phyloP scores from a whole-genome alignment of 2,888 invertebrate species.

The Drosophila cognata region DNA sequence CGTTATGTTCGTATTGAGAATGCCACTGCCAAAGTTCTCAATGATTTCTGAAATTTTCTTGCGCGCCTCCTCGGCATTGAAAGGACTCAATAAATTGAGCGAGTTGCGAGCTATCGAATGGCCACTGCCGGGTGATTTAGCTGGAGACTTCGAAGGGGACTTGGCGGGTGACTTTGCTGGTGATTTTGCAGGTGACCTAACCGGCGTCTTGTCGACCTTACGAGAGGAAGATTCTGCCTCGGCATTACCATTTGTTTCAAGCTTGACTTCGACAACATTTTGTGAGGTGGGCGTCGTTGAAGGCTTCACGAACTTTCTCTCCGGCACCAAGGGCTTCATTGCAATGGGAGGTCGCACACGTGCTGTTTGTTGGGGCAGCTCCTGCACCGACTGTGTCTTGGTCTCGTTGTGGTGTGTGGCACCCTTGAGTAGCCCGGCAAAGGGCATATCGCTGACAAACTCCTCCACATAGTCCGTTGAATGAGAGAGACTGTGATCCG shows the following conservation, averaged over 20 bases:
- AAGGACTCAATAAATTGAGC: constrained; percentile 90
- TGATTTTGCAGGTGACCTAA: constrained; percentile 48
- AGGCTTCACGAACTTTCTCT: constrained; percentile 72
- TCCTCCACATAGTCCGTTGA: constrained; percentile 93
- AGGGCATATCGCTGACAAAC: constrained; percentile 93
- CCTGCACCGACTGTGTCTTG: constrained; percentile 37
- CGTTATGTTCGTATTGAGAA: constrained; percentile 86
- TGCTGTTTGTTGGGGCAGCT: constrained; percentile 36
- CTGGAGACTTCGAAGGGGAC: constrained; percentile 54
- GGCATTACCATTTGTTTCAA: constrained; percentile 56
- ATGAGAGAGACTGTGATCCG: constrained; percentile 89
- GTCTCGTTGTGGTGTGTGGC: constrained; percentile 86
- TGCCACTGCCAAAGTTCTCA: constrained; percentile 95
- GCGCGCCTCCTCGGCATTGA: constrained; percentile 97
- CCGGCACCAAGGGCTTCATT: constrained; percentile 74
- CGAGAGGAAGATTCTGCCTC: constrained; percentile 14
- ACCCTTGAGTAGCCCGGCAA: constrained; percentile 93
- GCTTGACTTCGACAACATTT: constrained; percentile 40
- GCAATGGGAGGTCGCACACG: constrained; percentile 76
- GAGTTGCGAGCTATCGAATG: constrained; percentile 67
- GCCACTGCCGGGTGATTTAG: constrained; percentile 61
- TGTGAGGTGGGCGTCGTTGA: constrained; percentile 60
- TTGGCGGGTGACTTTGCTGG: constrained; percentile 46
- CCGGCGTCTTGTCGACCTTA: constrained; percentile 26
- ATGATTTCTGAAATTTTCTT: constrained; percentile 98